Evolutionary conservation across 2,113 vertebrate genomes (phyloP), one percentile per base, ranked within the genome.

Genomic region (Psittacara wagleri): DNA sequence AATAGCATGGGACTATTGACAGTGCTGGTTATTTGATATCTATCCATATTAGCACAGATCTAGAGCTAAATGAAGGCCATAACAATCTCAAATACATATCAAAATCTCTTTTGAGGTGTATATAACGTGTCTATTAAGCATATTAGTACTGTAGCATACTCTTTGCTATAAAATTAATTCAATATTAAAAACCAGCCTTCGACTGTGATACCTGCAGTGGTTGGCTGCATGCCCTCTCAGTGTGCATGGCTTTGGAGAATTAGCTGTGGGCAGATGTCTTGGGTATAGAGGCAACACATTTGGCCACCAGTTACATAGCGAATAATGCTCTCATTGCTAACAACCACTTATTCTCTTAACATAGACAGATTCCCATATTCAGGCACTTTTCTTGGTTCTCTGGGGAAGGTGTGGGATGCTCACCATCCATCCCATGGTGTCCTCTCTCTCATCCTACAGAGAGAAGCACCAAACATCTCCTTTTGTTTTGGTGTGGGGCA

Each of bases 21-120:
- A 15, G 3, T 18, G 52, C 17, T 83, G 69, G 43, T 84, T 69
- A 68, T 86, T 83, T 77, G 82, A 61, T 64, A 55, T 23, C 74
- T 91, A n/a, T 68, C 87, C 63, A 61, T 49, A 66, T 67, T 66
- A 92, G 8, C 20, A 67, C 20, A 69, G 70, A 82, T 46, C 69
- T 76, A 66, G 70, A 69, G 74, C 43, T 73, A 84, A 92, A 94
- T 76, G 73, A 77, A 95, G 74, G 39, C 86, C 83, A 55, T 43
- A 79, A 48, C 66, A 66, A 82, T 73, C 93, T 95, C 74, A 72
- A 95, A 64, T 18, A 72, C 8, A 9, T 33, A 84, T 48, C 77
- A 41, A 72, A 94, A 73, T 55, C 57, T 72, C 61, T 78, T 78
- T 63, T 86, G 55, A 92, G 77, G 33, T 61, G 44, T 72, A 7